Evolutionary conservation across 2,888 invertebrate genomes (phyloP).

Genomic region (Sussaba pulchella): DNA sequence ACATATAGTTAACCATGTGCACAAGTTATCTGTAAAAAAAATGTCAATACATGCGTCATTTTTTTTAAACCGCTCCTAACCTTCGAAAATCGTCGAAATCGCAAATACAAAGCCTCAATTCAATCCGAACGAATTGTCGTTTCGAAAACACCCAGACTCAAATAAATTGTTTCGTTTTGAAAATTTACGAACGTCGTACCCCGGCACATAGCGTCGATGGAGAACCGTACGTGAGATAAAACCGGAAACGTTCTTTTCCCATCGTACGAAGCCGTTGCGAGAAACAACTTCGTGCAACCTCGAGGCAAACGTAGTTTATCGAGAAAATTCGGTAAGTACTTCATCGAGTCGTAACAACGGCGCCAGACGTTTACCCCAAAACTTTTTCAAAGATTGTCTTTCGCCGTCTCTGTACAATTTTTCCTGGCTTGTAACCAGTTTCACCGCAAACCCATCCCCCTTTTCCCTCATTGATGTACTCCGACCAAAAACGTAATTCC

Average conservation of each 20-base stretch:
- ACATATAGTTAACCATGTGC: too few species aligned
- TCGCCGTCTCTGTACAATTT: slow-evolving; percentile 9
- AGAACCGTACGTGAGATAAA: neutral
- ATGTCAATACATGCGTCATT: too few species aligned
- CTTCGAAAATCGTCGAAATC: too few species aligned
- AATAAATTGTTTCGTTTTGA: slow-evolving; percentile 17
- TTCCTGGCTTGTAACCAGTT: slow-evolving; percentile 27
- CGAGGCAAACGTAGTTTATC: neutral
- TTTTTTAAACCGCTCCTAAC: too few species aligned
- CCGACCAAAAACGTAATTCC: neutral
- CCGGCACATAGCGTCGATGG: neutral
- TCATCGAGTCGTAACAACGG: slow-evolving; percentile 56
- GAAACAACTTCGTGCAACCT: neutral
- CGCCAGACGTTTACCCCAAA: slow-evolving; percentile 45
- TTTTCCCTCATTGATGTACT: neutral
- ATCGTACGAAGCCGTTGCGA: neutral
- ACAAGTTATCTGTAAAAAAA: too few species aligned
- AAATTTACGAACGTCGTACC: slow-evolving; percentile 1
- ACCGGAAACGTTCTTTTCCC: slow-evolving; percentile 13
- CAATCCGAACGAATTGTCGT: neutral
- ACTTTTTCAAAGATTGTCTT: slow-evolving; percentile 49
- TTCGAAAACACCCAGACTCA: neutral
- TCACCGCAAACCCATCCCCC: slow-evolving; percentile 2
- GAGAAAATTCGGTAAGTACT: slow-evolving; percentile 48
- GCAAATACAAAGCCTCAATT: too few species aligned